Evolutionary conservation across 2,797 vertebrate species (phyloP).

Genomic region (Oreortyx pictus): DNA sequence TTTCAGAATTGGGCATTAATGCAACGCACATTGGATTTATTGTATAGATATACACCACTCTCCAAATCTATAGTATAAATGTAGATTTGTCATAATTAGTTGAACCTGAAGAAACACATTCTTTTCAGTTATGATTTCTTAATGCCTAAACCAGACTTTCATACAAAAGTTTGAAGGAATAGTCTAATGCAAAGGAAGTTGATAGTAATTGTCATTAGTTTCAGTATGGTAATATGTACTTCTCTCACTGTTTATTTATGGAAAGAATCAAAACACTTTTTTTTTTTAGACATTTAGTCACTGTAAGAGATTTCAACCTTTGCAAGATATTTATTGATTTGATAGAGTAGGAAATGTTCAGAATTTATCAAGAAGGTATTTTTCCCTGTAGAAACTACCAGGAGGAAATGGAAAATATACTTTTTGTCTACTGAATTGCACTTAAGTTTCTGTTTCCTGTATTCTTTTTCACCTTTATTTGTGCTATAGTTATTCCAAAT

Average conservation of each 20-base stretch:
- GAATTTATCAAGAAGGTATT: background rate
- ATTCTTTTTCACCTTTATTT: background rate
- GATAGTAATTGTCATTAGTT: background rate
- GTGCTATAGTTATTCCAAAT: background rate
- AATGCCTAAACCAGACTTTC: background rate
- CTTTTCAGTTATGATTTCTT: background rate
- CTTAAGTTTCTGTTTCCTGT: background rate
- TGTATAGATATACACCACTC: background rate
- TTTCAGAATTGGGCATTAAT: background rate
- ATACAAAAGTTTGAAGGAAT: background rate
- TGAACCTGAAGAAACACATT: background rate
- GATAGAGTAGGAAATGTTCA: background rate
- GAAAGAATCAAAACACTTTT: background rate
- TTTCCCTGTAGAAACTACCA: background rate
- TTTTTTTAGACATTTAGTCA: background rate
- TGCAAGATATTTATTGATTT: background rate
- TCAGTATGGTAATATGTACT: background rate
- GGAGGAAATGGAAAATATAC: background rate
- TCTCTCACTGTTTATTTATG: background rate
- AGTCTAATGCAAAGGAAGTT: background rate
- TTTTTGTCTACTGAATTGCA: background rate
- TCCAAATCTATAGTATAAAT: background rate
- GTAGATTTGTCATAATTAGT: background rate
- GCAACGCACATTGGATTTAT: background rate
- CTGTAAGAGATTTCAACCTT: background rate